phyloP scores from a whole-genome alignment of 2,113 vertebrate species.

The Pluvialis apricaria region DNA sequence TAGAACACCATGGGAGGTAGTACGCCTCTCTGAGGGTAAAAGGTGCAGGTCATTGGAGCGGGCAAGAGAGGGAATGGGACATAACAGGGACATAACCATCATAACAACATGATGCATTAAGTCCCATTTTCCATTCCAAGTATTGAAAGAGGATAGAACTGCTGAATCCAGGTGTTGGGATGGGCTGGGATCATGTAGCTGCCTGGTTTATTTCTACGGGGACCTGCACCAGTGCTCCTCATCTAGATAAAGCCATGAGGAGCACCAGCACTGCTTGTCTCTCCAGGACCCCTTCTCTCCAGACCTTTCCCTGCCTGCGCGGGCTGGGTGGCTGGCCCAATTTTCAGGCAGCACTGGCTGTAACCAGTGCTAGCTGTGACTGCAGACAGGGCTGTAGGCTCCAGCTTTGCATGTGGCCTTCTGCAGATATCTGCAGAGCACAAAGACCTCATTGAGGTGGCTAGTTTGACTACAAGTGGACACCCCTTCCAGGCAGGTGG shows the following conservation, averaged over 20 bases:
- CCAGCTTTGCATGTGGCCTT: neutral
- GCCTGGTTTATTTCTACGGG: neutral
- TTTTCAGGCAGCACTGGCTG: neutral
- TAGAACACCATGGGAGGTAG: neutral
- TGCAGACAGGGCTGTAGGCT: neutral
- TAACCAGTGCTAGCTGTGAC: neutral
- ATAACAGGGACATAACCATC: neutral
- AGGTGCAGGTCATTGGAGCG: neutral
- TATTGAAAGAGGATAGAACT: neutral
- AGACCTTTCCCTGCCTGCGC: fast-evolving
- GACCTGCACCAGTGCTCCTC: neutral
- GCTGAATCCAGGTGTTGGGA: neutral
- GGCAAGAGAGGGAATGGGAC: neutral
- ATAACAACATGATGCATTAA: neutral
- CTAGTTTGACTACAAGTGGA: neutral
- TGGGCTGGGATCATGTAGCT: neutral
- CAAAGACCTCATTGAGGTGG: neutral
- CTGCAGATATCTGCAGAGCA: neutral
- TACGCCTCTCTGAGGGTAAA: neutral
- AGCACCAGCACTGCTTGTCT: neutral
- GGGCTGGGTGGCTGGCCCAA: neutral
- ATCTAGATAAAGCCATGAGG: neutral
- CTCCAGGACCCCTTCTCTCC: neutral
- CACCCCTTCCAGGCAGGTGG: neutral
- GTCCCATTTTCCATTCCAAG: neutral